Evolutionary conservation across 2,888 invertebrate genomes (phyloP), one percentile per base, ranked within the genome.

Genomic region (Papilio protenor): DNA sequence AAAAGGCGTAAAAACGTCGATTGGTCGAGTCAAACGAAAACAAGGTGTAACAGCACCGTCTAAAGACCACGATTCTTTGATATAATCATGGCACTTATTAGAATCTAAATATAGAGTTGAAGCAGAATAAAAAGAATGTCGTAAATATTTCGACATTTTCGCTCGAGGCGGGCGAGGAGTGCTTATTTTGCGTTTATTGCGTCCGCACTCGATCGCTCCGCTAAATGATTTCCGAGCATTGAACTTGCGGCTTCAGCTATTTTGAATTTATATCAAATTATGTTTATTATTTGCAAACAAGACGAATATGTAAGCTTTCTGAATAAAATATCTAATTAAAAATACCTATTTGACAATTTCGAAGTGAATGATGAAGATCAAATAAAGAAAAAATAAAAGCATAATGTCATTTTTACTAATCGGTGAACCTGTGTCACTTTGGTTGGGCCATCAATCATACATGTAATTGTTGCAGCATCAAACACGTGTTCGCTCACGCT

Each of bases 91-190:
- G 85, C 79, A 84, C 85, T 86, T 82, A 85, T 84, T 81, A 81
- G 14, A 81, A 82, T 83, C 86, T 87, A 87, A 89, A 89, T 90
- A 87, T 88, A 88, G 87, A 85, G 85, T 81, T 84, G 85, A 89
- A 89, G 88, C 88, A 91, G 91, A 92, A 92, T 89, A 88, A 87
- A 85, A 87, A 81, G 83, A 85, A 87, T 86, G 89, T 90, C 88
- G 89, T 92, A 91, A 92, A 92, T 87, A 91, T 91, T 92, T 91
- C 90, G 89, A 88, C 89, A 91, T 90, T 90, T 91, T 89, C 87
- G 89, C 90, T 85, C 85, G 86, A 27, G 61, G 81, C 86, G 88
- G 85, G 88, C 89, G 83, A 87, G 85, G 64, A 40, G 40, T 89
- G 85, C 90, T 91, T 91, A 88, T 91, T 91, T 90, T 89, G 89